Base-by-base conservation (phyloP, 23 tunicate species). In the Trididemnum nubilum region DNA sequence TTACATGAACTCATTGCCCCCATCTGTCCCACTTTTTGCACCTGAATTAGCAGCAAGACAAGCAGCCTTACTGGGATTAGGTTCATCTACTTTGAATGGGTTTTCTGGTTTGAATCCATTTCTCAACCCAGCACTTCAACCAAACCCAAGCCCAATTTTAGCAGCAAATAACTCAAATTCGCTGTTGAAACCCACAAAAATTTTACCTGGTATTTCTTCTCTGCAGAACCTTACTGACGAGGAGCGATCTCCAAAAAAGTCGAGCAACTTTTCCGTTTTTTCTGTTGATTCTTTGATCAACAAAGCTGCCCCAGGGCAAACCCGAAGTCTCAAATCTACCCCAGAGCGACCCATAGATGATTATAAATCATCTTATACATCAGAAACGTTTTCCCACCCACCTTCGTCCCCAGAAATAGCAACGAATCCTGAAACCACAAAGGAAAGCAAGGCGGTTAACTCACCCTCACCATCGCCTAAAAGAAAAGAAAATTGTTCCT, bases 1-100 rank as follows among this genome's bases (percentile, higher is more conserved):
- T 1, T 89, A 89, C 51, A 54, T 89, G 44, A 78, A 71, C 50
- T 81, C 83, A 0, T 19, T 80, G 61, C 82, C 85, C 25, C 85
- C 85, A 0, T 34, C 73, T 1, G 78, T 69, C 31, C 76, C 85
- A 27, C 34, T 84, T 21, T 23, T 84, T 24, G 23, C 34, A 15
- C 72, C 65, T 39, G 82, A 75, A 34, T 12, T 84, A 24, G 65
- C 83, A 12, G 59, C 52, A 27, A 51, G 85, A 32, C 96, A 90
- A 73, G 89, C 86, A 1, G 81, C 76, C 34, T 39, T 76, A 28
- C n/a, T 76, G 52, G 35, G 39, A 24, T 76, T 81, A 26, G 86
- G 86, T 0, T 30, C 82, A 12, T n/a, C 72, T 28, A 52, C 82
- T 30, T 73, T 83, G 2, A 3, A 67, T 4, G 59, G 71, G 30